Evolutionary conservation across 2,888 invertebrate species (phyloP), one percentile per base, ranked within the genome.

Genomic region (Autographa pulchrina): DNA sequence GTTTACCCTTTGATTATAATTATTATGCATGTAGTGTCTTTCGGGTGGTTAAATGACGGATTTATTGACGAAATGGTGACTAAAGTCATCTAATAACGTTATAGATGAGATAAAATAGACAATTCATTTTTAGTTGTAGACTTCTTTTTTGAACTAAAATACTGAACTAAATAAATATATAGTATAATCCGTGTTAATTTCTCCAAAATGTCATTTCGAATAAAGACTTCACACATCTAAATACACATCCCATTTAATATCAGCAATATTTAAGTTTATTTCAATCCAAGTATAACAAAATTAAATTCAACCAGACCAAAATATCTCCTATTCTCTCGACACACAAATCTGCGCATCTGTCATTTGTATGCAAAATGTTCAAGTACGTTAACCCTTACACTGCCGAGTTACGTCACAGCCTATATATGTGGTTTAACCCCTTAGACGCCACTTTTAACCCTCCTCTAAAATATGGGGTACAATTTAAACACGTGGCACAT

Each of bases 321-420:
- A 56, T 4, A 3, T 13, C 25, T 13, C 7, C 25, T 0, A 25
- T 56, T 56, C 14, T 66, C 52, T 14, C 48, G 13, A 43, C 7
- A 38, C 62, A 35, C 68, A 71, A 62, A 80, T 76, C 72, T 56
- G 68, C 61, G 43, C 81, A 77, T 68, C 68, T 72, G 77, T 66
- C 66, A 78, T 78, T 78, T 76, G 77, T 77, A 78, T 78, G 77
- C 80, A 77, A 54, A 80, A 68, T 59, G 61, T 52, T 64, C 59
- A 80, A 67, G 80, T 75, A 20, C 7, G 18, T 31, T 11, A 48
- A 2, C 56, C 77, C 77, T 72, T 66, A 72, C 77, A 72, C 68
- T 25, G 72, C 68, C n/a, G 59, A 75, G 76, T 62, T 64, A 75
- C 11, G 20, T 14, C 52, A 54, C 63, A 14, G 65, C 72, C 31